These are phyloP conservation scores for Neoniphon sammara DNA, from an alignment of 2,797 vertebrate genomes.

Conservation along the genomic window DNA sequence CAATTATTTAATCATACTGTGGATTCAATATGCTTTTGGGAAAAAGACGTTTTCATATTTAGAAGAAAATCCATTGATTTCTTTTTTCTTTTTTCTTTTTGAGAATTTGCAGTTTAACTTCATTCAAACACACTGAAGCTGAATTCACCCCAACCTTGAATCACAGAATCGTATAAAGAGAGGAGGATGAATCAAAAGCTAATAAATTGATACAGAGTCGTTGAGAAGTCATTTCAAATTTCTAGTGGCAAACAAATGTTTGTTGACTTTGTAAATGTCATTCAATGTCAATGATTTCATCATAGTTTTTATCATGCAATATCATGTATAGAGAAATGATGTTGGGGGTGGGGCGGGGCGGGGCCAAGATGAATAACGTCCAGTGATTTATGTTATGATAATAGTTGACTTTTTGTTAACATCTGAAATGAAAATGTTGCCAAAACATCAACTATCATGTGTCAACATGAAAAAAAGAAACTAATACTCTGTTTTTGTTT, in stretches of 20 bases:
- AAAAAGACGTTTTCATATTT: constrained; percentile 59
- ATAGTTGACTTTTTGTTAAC: constrained; percentile 75
- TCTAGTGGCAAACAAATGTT: constrained; percentile 55
- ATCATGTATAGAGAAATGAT: constrained; percentile 74
- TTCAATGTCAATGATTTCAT: constrained; percentile 70
- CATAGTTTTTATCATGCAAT: constrained; percentile 78
- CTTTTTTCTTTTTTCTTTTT: too few relatives aligned
- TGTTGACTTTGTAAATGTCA: constrained; percentile 77
- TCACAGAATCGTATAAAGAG: constrained; percentile 30
- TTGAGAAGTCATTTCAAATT: constrained; percentile 61
- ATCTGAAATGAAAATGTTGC: constrained; percentile 74
- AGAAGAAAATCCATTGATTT: constrained; percentile 13
- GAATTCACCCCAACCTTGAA: constrained; percentile 70
- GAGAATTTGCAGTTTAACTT: constrained; percentile 40
- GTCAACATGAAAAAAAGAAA: constrained; percentile 57
- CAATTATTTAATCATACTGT: constrained; percentile 27
- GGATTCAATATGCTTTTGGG: neutral
- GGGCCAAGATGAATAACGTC: constrained; percentile 60
- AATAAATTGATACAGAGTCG: constrained; percentile 51
- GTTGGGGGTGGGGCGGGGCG: constrained; percentile 44
- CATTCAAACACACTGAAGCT: constrained; percentile 38
- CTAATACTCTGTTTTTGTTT: constrained; percentile 62
- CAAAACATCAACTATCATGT: constrained; percentile 71
- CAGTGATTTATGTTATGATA: constrained; percentile 73
- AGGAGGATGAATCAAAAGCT: constrained; percentile 41